Evolutionary conservation across 2,888 invertebrate genomes (phyloP).

Genomic region (Cerceris ruficornis): DNA sequence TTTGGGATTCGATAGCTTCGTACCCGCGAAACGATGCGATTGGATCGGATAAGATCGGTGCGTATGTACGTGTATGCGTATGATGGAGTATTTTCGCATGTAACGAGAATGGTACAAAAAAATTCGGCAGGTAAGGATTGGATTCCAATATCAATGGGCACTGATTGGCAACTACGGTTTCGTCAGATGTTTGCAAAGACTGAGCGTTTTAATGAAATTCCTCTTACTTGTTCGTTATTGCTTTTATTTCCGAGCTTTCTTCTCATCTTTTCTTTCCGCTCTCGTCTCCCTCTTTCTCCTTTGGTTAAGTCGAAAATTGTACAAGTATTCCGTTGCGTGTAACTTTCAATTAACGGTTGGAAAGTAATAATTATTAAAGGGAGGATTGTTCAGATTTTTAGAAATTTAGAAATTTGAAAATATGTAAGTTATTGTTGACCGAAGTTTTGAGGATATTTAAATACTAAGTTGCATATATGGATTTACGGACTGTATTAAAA

Average conservation of each 20-base stretch:
- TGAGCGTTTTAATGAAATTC: constrained; percentile 67
- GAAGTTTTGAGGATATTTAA: too few species aligned
- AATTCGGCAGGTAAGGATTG: constrained; percentile 70
- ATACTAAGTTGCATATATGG: too few species aligned
- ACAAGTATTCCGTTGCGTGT: not conserved
- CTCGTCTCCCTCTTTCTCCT: not conserved
- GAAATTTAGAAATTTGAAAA: too few species aligned
- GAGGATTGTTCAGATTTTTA: too few species aligned
- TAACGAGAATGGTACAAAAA: constrained; percentile 21
- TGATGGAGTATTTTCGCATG: constrained; percentile 2
- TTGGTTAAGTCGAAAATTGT: not conserved
- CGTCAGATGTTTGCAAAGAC: constrained; percentile 40
- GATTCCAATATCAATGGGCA: constrained; percentile 72
- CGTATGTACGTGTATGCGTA: constrained; percentile 22
- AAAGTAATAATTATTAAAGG: not conserved
- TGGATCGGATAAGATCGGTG: constrained; percentile 23
- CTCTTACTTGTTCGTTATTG: constrained; percentile 45
- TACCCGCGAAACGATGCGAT: constrained; percentile 50
- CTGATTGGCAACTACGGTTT: constrained; percentile 60
- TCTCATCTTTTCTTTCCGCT: not conserved
- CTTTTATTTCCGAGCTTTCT: not conserved
- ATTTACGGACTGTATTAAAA: not conserved
- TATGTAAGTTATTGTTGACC: too few species aligned
- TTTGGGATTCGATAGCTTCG: constrained; percentile 65
- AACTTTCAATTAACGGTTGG: not conserved